Evolutionary conservation across 2,888 invertebrate species (phyloP), one percentile per base, ranked within the genome.

Genomic region (Xanthorhoe spadicearia): DNA sequence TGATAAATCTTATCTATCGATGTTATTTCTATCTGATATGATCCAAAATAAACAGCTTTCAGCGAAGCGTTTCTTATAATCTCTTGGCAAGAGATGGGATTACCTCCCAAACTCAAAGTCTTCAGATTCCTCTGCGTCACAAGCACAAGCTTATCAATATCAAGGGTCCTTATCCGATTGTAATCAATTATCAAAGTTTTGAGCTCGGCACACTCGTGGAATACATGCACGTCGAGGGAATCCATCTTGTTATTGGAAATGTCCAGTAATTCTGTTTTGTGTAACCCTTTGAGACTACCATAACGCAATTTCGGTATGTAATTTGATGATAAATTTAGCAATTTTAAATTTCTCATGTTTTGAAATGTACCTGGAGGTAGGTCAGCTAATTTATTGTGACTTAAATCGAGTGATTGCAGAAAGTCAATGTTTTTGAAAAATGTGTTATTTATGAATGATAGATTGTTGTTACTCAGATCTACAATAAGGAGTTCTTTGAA

Each of bases 1-100:
- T 92, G 88, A 71, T 83, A 91, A 57, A 91, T 78, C 76, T 90
- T 89, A 65, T 92, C 79, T 13, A 90, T 79, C 7, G 92, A 87
- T 17, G 92, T 92, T 0, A 92, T 83, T 68, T 86, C 83, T 2
- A 90, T 76, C 17, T 80, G 77, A 54, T 77, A 73, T 32, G 69
- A 62, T 54, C 75, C 79, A 38, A 71, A 71, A 32, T 76, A 70
- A 53, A 72, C 64, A 0, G 75, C 79, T 43, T 70, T 78, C 60
- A 84, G 83, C n/a, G 78, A 68, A 46, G 76, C 65, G 48, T 74
- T 74, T 59, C 70, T 64, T 28, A 91, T 84, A 38, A 92, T 86
- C 75, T 90, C 89, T 68, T 83, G 86, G 73, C 92, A 92, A 9
- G 84, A 79, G 56, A 92, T 79, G 10, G 87, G 88, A 74, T 92